Percentiles rank a stretch among this genome's conserved stretches.
Evolutionary conservation across 37 sponge, comb jelly and placozoan genomes (phyloP).

Genomic region (Halisarca cf. caerulea): DNA sequence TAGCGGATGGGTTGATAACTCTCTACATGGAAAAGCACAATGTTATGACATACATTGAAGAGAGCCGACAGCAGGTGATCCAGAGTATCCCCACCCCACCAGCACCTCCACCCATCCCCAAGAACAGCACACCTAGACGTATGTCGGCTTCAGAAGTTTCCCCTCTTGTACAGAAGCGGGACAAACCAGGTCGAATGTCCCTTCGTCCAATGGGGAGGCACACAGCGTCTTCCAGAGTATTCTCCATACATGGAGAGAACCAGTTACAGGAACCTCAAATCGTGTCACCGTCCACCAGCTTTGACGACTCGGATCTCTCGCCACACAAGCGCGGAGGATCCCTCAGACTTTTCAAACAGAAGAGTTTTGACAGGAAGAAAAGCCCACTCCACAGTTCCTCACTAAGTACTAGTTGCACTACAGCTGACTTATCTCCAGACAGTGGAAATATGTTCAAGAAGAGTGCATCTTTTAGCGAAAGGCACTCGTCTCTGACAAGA

Average conservation of each 20-base stretch:
- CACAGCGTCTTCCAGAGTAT: neutral
- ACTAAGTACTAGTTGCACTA: neutral
- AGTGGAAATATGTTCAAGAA: neutral
- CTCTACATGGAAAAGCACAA: slow-evolving; percentile 81
- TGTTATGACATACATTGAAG: slow-evolving; percentile 60
- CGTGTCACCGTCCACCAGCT: too few species aligned
- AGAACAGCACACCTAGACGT: neutral
- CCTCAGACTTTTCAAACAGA: slow-evolving; percentile 7
- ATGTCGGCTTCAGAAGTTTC: neutral
- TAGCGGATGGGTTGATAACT: slow-evolving; percentile 85
- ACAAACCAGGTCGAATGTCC: slow-evolving; percentile 15
- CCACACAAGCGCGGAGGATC: neutral
- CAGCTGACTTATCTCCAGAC: neutral
- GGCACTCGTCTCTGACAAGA: too few species aligned
- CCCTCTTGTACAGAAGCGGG: neutral
- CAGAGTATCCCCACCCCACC: neutral
- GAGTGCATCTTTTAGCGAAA: neutral
- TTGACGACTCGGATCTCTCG: neutral
- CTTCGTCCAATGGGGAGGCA: neutral
- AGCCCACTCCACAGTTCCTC: neutral
- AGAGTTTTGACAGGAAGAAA: neutral
- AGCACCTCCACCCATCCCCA: neutral
- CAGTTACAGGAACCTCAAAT: neutral
- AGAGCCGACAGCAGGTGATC: neutral
- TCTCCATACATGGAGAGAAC: neutral